Evolutionary conservation across 2,113 vertebrate species (phyloP).

Genomic region (Elephantulus edwardii): DNA sequence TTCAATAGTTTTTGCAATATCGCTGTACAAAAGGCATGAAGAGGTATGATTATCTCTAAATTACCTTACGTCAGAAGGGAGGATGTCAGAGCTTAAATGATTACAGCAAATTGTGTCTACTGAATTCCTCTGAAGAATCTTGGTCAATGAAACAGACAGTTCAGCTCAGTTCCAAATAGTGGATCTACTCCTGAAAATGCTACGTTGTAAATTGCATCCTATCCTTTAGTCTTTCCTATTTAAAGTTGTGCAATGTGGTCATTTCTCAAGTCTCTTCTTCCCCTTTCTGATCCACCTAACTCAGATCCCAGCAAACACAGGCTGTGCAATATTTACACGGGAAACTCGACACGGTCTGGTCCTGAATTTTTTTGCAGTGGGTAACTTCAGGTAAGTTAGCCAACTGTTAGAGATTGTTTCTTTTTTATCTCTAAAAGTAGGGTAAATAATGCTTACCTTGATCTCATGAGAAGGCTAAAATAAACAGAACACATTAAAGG

Average conservation of each 20-base stretch:
- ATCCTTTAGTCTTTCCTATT: background rate
- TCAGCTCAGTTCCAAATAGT: background rate
- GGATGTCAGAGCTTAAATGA: conserved; percentile 45
- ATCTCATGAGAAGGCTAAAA: background rate
- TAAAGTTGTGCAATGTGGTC: conserved; percentile 55
- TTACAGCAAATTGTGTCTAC: background rate
- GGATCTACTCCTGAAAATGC: conserved; percentile 1
- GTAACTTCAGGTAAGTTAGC: background rate
- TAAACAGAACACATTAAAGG: background rate
- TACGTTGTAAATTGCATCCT: background rate
- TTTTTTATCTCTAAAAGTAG: conserved; percentile 5
- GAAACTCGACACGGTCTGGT: background rate
- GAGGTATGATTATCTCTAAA: conserved; percentile 22
- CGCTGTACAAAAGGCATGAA: background rate
- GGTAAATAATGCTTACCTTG: background rate
- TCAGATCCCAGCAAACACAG: background rate
- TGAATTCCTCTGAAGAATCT: background rate
- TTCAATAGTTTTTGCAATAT: conserved; percentile 46
- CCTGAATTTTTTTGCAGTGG: background rate
- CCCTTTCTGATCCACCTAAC: conserved; percentile 9
- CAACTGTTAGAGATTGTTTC: background rate
- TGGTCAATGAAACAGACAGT: background rate
- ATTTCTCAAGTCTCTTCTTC: conserved; percentile 25
- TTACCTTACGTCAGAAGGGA: conserved; percentile 15
- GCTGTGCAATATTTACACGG: background rate